These are phyloP conservation scores for Argopecten irradians DNA, from an alignment of 1,140 invertebrate species.

Conservation along the genomic window DNA sequence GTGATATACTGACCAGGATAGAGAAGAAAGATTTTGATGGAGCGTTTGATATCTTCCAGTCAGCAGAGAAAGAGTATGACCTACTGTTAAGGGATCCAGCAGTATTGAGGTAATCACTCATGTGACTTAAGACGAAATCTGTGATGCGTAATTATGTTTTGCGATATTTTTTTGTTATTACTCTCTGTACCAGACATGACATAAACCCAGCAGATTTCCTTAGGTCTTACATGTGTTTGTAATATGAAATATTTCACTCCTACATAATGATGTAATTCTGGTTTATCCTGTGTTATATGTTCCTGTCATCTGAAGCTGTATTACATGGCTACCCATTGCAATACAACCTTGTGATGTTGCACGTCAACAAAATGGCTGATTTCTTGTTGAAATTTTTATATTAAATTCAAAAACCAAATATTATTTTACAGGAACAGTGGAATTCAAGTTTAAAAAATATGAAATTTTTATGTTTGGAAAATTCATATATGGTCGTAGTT, in stretches of 20 bases:
- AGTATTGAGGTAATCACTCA: constrained; percentile 43
- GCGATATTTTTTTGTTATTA: neutral
- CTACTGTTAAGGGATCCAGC: neutral
- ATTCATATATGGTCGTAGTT: neutral
- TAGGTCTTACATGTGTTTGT: constrained; percentile 77
- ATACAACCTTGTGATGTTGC: too few species aligned
- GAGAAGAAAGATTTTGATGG: constrained; percentile 52
- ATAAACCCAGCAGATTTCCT: constrained; percentile 76
- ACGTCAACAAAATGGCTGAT: too few species aligned
- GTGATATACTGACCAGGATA: constrained; percentile 45
- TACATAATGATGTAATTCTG: too few species aligned
- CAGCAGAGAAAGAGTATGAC: constrained; percentile 32
- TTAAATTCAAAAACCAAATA: too few species aligned
- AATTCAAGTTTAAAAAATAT: neutral
- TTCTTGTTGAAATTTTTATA: too few species aligned
- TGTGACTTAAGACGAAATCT: neutral
- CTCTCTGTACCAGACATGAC: constrained; percentile 63
- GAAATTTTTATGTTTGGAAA: neutral
- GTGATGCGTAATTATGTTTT: neutral
- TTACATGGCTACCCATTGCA: too few species aligned
- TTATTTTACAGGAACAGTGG: too few species aligned
- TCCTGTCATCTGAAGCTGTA: too few species aligned
- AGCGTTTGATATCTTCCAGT: constrained; percentile 47
- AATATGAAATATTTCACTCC: too few species aligned
- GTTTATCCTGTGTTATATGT: too few species aligned